These are phyloP conservation scores for Ichneumoninae sp. DNA, from an alignment of 2,888 invertebrate genomes.

Conservation along the genomic window DNA sequence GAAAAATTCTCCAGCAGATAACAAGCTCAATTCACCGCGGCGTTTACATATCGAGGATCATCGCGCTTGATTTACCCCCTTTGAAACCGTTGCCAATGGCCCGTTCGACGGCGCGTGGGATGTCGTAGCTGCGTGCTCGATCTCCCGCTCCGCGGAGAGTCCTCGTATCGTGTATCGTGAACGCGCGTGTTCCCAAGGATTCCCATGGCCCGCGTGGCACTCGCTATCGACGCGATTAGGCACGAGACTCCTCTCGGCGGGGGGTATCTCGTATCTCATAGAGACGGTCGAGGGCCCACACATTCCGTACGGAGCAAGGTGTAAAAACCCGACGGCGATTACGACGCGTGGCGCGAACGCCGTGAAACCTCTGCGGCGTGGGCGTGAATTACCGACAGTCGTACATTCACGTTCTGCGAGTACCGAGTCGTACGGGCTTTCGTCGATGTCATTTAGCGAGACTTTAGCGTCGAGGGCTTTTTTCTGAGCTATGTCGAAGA, in stretches of 20 bases:
- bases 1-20: constrained; percentile 54
- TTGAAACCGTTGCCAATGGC: constrained; percentile 47
- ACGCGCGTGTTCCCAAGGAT: constrained; percentile 68
- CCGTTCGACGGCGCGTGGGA: constrained; percentile 59
- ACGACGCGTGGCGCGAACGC: constrained; percentile 60
- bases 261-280: constrained; percentile 76
- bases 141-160: constrained; percentile 44
- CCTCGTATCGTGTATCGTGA: constrained; percentile 68
- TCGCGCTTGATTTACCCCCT: constrained; percentile 48
- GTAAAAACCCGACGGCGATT: constrained; percentile 77
- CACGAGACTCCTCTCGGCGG: constrained; percentile 78
- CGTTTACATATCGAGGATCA: constrained; percentile 37
- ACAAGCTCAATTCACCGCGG: constrained; percentile 53
- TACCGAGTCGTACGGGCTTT: constrained; percentile 30
- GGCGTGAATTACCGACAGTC: constrained; percentile 81
- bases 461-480: constrained; percentile 51
- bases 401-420: constrained; percentile 73
- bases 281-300: constrained; percentile 63
- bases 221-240: constrained; percentile 75
- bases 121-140: constrained; percentile 39
- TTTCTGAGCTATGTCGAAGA: constrained; percentile 9
- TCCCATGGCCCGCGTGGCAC: constrained; percentile 73
- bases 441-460: constrained; percentile 60
- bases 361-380: constrained; percentile 71
- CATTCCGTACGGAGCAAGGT: constrained; percentile 74